These are phyloP conservation scores for Teleopsis dalmanni DNA, from an alignment of 1,140 invertebrate species.

Conservation along the genomic window DNA sequence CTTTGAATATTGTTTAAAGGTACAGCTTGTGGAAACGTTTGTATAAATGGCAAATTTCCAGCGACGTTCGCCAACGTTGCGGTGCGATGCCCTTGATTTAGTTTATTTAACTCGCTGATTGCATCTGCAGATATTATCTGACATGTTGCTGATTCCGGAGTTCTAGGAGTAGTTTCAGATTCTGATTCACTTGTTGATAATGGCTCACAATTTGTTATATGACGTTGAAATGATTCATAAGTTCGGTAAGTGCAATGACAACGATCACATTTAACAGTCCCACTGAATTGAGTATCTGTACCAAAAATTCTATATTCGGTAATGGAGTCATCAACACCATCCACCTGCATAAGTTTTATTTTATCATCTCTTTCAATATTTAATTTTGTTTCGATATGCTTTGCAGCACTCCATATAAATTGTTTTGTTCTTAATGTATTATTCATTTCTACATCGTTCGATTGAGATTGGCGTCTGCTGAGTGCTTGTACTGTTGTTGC, in stretches of 20 bases:
- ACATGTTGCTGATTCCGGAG: slow-evolving; percentile 4
- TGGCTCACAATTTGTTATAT: slow-evolving; percentile 60
- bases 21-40: slow-evolving; percentile 27
- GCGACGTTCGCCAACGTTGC: slow-evolving; percentile 26
- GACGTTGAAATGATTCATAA: slow-evolving; percentile 74
- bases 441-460: slow-evolving; percentile 14
- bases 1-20: slow-evolving; percentile 19
- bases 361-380: slow-evolving; percentile 47
- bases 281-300: slow-evolving; percentile 45
- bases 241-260: slow-evolving; percentile 87
- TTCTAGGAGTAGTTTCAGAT: slow-evolving; percentile 44
- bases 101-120: slow-evolving; percentile 4
- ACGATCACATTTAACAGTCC: slow-evolving; percentile 76
- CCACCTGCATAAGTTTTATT: slow-evolving; percentile 59
- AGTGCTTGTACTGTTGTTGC: slow-evolving; percentile 24
- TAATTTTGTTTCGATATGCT: slow-evolving; percentile 47
- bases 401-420: slow-evolving; percentile 45
- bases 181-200: slow-evolving; percentile 71
- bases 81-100: slow-evolving; percentile 20
- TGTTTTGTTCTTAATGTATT: slow-evolving; percentile 27
- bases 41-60: slow-evolving; percentile 28
- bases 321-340: slow-evolving; percentile 64
- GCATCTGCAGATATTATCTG: slow-evolving; percentile 22
- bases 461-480: slow-evolving; percentile 25
- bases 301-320: slow-evolving; percentile 41